A percentile compares a stretch with the other conserved stretches of the same genome.
phyloP scores from a whole-genome alignment of 2,113 vertebrate genomes.

The Puffinus mauretanicus region DNA sequence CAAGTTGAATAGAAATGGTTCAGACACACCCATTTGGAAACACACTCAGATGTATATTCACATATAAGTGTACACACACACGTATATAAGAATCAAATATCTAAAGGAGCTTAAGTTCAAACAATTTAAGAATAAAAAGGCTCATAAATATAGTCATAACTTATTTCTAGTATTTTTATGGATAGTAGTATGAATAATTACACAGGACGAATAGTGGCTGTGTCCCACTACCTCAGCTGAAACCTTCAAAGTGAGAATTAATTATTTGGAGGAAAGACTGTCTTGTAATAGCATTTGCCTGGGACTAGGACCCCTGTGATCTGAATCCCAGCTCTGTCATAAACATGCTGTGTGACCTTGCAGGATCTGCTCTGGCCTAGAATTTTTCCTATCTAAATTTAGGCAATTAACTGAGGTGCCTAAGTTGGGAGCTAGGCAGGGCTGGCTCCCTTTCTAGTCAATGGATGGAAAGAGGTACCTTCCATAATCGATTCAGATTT shows the following conservation, averaged over 20 bases:
- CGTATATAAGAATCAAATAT: neutral
- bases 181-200: neutral
- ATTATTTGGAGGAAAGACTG: conserved; percentile 2
- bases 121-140: neutral
- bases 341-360: neutral
- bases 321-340: conserved; percentile 13
- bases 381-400: neutral
- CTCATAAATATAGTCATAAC: neutral
- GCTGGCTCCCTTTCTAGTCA: neutral
- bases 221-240: neutral
- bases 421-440: neutral
- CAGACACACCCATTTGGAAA: neutral
- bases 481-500: neutral
- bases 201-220: neutral
- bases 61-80: neutral
- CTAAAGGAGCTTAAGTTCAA: neutral
- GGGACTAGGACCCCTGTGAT: neutral
- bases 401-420: neutral
- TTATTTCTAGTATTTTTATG: neutral
- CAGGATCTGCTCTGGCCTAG: conserved; percentile 1
- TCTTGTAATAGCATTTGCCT: conserved; percentile 20
- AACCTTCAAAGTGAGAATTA: conserved; percentile 51
- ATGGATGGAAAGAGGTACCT: neutral
- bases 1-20: neutral
- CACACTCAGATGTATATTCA: neutral